Conservation (phyloP, 1,140 invertebrate genomes). For the Ceratosolen solmsi region DNA sequence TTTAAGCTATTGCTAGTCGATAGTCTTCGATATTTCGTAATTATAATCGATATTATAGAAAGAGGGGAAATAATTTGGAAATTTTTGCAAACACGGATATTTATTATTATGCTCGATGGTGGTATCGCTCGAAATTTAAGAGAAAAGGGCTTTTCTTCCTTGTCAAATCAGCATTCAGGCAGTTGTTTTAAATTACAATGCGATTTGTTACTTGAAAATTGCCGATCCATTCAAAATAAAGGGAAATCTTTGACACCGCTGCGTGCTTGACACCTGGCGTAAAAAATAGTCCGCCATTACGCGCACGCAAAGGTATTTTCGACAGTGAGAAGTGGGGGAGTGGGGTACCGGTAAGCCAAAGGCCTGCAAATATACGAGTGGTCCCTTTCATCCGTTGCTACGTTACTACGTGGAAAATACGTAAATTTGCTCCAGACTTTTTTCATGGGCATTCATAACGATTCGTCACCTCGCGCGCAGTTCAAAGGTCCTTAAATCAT, state of each 20-base stretch:
- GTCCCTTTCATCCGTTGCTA: neutral
- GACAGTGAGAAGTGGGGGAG: neutral
- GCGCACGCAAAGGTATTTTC: neutral
- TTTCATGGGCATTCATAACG: neutral
- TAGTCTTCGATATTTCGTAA: no score
- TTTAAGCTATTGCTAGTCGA: no score
- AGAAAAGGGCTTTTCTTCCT: no score
- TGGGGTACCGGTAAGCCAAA: neutral
- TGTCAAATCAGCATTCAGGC: no score
- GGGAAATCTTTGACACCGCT: neutral
- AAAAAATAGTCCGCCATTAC: slow-evolving; percentile 1
- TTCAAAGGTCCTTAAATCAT: slow-evolving; percentile 66
- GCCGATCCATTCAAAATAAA: no score
- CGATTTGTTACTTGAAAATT: neutral
- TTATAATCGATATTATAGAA: no score
- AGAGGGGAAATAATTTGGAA: no score
- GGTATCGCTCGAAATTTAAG: no score
- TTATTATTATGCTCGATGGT: no score
- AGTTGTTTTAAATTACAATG: neutral
- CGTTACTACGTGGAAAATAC: neutral
- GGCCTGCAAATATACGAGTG: neutral
- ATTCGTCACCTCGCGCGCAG: slow-evolving; percentile 44
- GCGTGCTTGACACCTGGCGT: neutral
- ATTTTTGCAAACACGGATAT: no score
- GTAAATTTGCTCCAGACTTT: neutral